Base-by-base conservation (phyloP, 2,797 vertebrate species). In the Sebastes trivittatus region DNA sequence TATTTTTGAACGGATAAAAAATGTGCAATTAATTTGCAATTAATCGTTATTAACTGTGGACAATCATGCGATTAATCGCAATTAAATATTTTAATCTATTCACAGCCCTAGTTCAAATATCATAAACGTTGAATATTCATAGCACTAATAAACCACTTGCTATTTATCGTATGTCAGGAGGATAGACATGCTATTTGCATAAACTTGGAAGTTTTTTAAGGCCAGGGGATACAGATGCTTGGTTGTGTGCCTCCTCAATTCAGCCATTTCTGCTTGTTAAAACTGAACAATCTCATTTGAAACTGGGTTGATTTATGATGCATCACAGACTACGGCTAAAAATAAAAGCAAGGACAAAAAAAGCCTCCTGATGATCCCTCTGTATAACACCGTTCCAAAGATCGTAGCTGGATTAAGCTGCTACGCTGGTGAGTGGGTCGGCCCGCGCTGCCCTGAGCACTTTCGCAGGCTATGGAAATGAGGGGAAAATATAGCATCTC, bases 231-330 rank as follows among this genome's bases (percentile, higher is more conserved):
- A 63, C 60, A 64, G 38, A 61, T 62, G 55, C 59, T 77, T 6
- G 14, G 22, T 36, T 78, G 16, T 75, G 59, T 78, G 71, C 25
- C 60, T 70, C 78, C 63, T 58, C 72, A 80, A 75, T 88, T 74
- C 72, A 80, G 64, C 66, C 85, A 75, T 82, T 88, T 81, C 78
- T 74, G 71, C 77, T 66, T 60, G 52, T 75, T 82, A 79, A 88
- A 84, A 78, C 77, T 80, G 84, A 90, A 86, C 79, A 85, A 89
- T 89, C 75, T 80, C 78, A 84, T 87, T 72, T 2, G 76, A 87
- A 90, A 92, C 83, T 92, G 80, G 87, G 83, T 91, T 92, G 91
- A 92, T 86, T 90, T 86, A 89, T 86, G 88, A 92, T 87, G 87
- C 86, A 78, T 87, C 80, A 73, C 79, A 84, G 82, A 79, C 80